phyloP scores from a whole-genome alignment of 2,797 vertebrate species.

The Cuniculus paca region DNA sequence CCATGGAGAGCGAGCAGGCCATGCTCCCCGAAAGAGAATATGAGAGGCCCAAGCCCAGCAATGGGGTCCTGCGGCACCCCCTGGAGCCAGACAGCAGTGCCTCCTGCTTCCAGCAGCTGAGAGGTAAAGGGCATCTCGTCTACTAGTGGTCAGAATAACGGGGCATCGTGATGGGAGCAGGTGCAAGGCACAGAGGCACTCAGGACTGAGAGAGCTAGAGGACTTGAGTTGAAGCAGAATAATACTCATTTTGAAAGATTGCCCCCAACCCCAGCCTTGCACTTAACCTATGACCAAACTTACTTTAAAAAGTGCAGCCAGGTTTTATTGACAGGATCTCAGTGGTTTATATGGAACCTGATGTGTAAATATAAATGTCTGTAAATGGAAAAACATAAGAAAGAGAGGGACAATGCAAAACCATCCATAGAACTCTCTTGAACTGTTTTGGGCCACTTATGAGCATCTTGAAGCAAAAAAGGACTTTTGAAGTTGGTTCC shows the following conservation, averaged over 20 bases:
- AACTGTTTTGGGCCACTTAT: not conserved
- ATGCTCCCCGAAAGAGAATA: constrained; percentile 95
- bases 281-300: not conserved
- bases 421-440: accelerated
- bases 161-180: accelerated
- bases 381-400: not conserved
- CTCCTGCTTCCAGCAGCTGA: constrained; percentile 97
- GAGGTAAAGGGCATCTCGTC: constrained; percentile 88
- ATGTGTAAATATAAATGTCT: accelerated
- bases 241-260: accelerated
- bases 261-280: not conserved
- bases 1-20: constrained; percentile 94
- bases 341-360: not conserved
- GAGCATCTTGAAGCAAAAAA: not conserved
- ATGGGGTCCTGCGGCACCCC: constrained; percentile 90
- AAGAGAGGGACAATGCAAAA: no score
- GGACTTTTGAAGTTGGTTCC: not conserved
- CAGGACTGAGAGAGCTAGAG: not conserved
- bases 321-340: accelerated
- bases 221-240: not conserved
- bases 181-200: accelerated
- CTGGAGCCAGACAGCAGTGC: constrained; percentile 90
- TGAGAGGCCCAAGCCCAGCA: constrained; percentile 94
- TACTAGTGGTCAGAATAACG: accelerated
- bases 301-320: not conserved